phyloP scores from a whole-genome alignment of 2,797 vertebrate species.

The Heteromormyrus szaboi region DNA sequence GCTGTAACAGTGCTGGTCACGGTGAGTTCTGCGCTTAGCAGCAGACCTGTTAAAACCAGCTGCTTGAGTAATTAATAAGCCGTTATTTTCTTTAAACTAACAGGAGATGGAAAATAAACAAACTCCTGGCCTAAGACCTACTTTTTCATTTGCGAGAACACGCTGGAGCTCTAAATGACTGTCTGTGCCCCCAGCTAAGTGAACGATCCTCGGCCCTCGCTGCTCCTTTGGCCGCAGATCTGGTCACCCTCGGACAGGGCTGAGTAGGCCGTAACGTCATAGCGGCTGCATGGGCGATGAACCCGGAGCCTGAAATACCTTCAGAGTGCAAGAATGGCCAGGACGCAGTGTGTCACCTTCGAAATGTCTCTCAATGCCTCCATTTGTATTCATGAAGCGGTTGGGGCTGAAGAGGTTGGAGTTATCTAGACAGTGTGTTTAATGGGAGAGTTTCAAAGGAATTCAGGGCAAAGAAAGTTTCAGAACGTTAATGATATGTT shows the following conservation, averaged over 20 bases:
- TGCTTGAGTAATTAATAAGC: not conserved
- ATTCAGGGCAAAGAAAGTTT: not conserved
- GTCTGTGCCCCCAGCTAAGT: not conserved
- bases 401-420: not conserved
- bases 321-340: not conserved
- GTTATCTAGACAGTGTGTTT: not conserved
- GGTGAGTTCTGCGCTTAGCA: not conserved
- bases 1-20: not conserved
- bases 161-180: not conserved
- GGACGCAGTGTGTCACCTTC: not conserved
- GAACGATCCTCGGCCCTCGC: not conserved
- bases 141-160: not conserved
- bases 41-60: not conserved
- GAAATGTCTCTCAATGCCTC: not conserved
- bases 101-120: not conserved
- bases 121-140: not conserved
- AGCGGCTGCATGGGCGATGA: not conserved
- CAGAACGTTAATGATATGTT: not conserved
- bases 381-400: not conserved
- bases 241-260: not conserved
- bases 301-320: not conserved
- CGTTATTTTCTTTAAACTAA: not conserved
- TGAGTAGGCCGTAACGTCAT: not conserved
- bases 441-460: not conserved
- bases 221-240: not conserved